Conservation (phyloP, 1,140 invertebrate genomes). For the Drosophila quadrilineata region DNA sequence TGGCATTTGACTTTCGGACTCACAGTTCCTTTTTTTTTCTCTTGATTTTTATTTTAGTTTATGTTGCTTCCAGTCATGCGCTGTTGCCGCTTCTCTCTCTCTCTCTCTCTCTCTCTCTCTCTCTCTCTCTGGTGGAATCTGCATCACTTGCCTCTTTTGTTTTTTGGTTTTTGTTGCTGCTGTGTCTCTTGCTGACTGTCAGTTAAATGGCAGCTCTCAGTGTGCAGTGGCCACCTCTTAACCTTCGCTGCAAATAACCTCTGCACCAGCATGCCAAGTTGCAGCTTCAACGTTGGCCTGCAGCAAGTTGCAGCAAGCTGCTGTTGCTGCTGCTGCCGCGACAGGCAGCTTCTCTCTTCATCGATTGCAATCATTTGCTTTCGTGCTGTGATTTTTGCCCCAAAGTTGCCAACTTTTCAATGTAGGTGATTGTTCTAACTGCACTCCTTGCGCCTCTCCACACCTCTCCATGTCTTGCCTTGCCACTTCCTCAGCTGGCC, state of each 20-base stretch:
- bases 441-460: not conserved
- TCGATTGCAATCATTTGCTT: constrained; percentile 75
- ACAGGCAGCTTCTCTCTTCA: constrained; percentile 36
- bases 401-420: constrained; percentile 55
- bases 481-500: constrained; percentile 10
- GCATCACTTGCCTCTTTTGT: too few relatives aligned
- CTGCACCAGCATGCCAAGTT: constrained; percentile 52
- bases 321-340: not conserved
- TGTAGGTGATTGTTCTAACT: constrained; percentile 64
- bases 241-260: constrained; percentile 73
- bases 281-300: constrained; percentile 23
- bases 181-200: constrained; percentile 49
- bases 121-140: constrained; percentile 43
- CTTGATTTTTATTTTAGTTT: not conserved
- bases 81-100: constrained; percentile 27
- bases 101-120: constrained; percentile 16
- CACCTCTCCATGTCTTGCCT: not conserved
- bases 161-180: constrained; percentile 34
- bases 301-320: constrained; percentile 8
- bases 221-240: constrained; percentile 74
- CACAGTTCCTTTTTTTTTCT: constrained; percentile 28
- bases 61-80: constrained; percentile 68
- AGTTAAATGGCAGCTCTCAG: constrained; percentile 69
- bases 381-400: constrained; percentile 73
- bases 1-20: constrained; percentile 77